Evolutionary conservation across 2,113 vertebrate genomes (phyloP), one percentile per base, ranked within the genome.

Genomic region (Eptesicus fuscus): DNA sequence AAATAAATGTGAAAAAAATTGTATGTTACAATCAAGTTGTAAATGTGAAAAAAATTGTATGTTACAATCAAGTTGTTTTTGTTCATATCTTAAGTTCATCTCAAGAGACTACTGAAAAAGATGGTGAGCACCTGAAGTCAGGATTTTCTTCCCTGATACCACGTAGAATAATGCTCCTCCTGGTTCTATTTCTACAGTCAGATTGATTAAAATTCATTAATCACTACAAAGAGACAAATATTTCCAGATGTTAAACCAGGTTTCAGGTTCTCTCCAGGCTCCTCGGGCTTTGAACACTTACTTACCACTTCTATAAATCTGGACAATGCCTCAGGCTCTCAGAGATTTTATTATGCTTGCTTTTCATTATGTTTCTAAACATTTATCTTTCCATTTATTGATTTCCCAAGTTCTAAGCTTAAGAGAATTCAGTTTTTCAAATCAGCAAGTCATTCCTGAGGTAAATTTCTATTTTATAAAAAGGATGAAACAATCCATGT

Each of bases 181-280:
- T 96, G 51, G 78, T 95, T 86, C 79, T 97, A 53, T 91, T 95
- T 96, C 84, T 96, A 77, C 40, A 96, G 93, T 96, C 83, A 90
- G 92, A 97, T 93, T 97, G 96, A 97, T 97, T 96, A 98, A 98
- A 98, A 74, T 9, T 47, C 83, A 97, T 97, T 97, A 96, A 96
- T 97, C 92, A 97, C 56, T 44, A 18, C 74, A 94, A 93, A 69
- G 88, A 97, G 49, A 94, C 77, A 96, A 96, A 53, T 88, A 95
- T 85, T 97, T 95, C 83, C 96, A 93, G 85, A 88, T 83, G 77
- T 1, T 0, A 89, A 96, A 95, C 77, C 76, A 77, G 23, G 42
- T 97, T 95, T 96, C 90, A 93, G 91, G 35, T 53, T 97, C 22
- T 93, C 65, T 91, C 80, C 83, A 93, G 74, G 47, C 59, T 49